Conservation (phyloP, 2,888 invertebrate species). For the Rhagonycha fulva region DNA sequence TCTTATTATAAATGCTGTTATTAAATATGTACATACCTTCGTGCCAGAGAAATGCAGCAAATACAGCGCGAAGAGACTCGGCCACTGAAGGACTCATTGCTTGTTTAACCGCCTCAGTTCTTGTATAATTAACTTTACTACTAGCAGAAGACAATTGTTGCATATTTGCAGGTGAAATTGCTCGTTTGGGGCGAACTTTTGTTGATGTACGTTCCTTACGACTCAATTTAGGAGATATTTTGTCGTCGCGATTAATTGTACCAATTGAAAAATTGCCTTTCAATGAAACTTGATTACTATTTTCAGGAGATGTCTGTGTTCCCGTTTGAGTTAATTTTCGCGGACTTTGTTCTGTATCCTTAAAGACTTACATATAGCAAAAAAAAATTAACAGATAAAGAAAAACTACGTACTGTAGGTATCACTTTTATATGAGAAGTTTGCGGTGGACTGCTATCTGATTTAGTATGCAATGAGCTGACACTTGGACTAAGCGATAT, state of each 20-base stretch:
- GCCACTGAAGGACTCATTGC: conserved; percentile 92
- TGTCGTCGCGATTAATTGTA: conserved; percentile 59
- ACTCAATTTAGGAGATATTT: conserved; percentile 60
- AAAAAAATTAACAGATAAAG: background rate
- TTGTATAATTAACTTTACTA: conserved; percentile 47
- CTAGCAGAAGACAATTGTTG: conserved; percentile 51
- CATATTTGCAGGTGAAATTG: conserved; percentile 52
- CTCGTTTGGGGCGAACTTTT: conserved; percentile 58
- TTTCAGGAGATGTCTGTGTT: conserved; percentile 74
- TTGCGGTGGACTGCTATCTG: conserved; percentile 58
- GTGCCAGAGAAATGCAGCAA: conserved; percentile 96
- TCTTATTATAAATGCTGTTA: background rate
- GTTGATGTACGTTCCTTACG: conserved; percentile 60
- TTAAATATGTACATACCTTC: conserved; percentile 64
- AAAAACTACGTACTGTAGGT: conserved; percentile 14
- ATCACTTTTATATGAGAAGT: conserved; percentile 54
- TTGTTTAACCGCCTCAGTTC: conserved; percentile 70
- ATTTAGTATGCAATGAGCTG: conserved; percentile 59
- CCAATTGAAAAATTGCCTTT: conserved; percentile 67
- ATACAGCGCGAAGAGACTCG: conserved; percentile 90
- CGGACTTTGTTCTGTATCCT: conserved; percentile 52
- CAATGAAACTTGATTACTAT: conserved; percentile 48
- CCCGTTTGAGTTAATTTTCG: conserved; percentile 64
- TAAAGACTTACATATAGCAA: background rate
- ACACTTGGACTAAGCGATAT: conserved; percentile 60